Evolutionary conservation across 2,797 vertebrate species (phyloP).

Genomic region (Malurus leucopterus): DNA sequence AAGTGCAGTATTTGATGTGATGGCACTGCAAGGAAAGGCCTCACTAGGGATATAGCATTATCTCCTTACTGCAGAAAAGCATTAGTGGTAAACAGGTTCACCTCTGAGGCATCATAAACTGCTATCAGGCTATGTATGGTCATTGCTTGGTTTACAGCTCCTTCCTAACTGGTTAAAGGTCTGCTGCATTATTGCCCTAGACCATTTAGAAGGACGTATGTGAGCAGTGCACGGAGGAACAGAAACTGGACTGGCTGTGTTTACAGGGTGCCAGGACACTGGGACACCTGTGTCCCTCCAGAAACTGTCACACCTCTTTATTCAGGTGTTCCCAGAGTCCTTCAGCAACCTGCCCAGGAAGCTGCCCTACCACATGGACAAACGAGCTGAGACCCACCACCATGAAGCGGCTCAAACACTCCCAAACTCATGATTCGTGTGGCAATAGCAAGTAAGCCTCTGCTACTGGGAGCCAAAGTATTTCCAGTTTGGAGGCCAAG

Average conservation of each 20-base stretch:
- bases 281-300: neutral
- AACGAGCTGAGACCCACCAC: neutral
- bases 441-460: neutral
- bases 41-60: neutral
- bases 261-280: neutral
- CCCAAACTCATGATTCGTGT: neutral
- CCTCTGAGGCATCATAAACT: neutral
- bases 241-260: neutral
- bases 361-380: neutral
- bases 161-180: conserved; percentile 14
- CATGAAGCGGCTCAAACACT: neutral
- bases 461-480: neutral
- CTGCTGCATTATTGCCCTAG: neutral
- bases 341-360: neutral
- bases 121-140: neutral
- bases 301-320: neutral
- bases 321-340: neutral
- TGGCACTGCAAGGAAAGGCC: neutral
- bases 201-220: neutral
- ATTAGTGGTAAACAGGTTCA: neutral
- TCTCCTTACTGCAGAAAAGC: neutral
- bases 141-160: neutral
- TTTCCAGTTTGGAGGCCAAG: neutral
- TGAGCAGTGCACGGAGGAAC: neutral
- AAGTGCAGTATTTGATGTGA: neutral